Evolutionary conservation across 2,113 vertebrate genomes (phyloP), one percentile per base, ranked within the genome.

Genomic region (Sminthopsis crassicaudata): DNA sequence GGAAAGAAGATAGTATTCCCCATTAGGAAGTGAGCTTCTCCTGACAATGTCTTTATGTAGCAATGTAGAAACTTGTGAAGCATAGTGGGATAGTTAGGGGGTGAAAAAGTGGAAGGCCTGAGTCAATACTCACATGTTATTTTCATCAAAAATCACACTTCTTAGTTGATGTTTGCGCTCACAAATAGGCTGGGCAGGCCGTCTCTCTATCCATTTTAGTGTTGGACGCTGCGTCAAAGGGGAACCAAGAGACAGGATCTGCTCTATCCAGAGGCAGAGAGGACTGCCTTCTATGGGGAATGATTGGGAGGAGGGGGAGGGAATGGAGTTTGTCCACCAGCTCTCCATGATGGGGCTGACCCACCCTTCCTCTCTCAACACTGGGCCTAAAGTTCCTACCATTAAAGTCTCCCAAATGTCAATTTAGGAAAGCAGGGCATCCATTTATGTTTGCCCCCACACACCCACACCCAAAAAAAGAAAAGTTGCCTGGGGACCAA

Each of bases 141-240:
- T 95, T 93, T 97, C 94, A 93, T 96, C 95, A 95, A 96, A 94
- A 93, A 84, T 8, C 91, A 12, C 19, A n/a, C 27, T 92, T 90
- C 60, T 96, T 50, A 16, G 19, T 42, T 11, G 93, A n/a, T 91
- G 46, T 53, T 96, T 97, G 67, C 84, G 92, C 52, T 96, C 91
- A 52, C 48, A 26, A 93, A 94, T 30, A 93, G 94, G 48, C 89
- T 91, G 92, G 91, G 92, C 36, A 91, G 94, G 57, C 90, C 92
- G 91, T 92, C 52, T 96, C 48, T 97, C 95, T 57, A 96, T 97
- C 97, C 97, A 97, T 94, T 95, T 97, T 48, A 97, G 96, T 89
- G 96, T 91, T 90, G 96, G 97, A 96, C 97, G 94, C 97, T 97
- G 88, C 90, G 27, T 51, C 67, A 96, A 91, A 94, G 91, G 94